phyloP scores from a whole-genome alignment of 92 coral and sea anemone genomes.

The Metridium senile region DNA sequence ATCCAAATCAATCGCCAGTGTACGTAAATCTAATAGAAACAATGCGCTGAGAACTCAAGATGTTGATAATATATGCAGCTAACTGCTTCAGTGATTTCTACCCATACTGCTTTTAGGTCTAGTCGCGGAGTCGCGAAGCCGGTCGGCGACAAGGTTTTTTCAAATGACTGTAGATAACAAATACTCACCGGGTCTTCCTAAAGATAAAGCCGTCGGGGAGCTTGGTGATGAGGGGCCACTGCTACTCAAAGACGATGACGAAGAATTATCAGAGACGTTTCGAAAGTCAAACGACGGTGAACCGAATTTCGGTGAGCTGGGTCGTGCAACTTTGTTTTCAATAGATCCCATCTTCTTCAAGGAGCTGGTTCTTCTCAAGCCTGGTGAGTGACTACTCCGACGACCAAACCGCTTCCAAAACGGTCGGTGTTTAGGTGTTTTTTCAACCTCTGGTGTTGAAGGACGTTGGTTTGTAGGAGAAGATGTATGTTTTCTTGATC shows the following conservation, averaged over 20 bases:
- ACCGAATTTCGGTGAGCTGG: constrained; percentile 74
- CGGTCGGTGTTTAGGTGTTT: constrained; percentile 69
- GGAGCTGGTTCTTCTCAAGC: constrained; percentile 74
- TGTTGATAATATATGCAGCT: too few species aligned
- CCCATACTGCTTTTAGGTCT: too few species aligned
- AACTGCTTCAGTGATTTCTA: too few species aligned
- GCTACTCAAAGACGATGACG: constrained; percentile 77
- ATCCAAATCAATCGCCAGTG: too few species aligned
- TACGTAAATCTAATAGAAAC: too few species aligned
- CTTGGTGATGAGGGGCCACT: constrained; percentile 96
- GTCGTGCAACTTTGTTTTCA: constrained; percentile 66
- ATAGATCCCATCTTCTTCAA: constrained; percentile 79
- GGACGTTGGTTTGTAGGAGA: constrained; percentile 63
- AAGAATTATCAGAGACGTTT: constrained; percentile 81
- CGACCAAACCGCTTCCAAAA: constrained; percentile 86
- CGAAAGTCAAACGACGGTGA: constrained; percentile 89
- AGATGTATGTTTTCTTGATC: constrained; percentile 58
- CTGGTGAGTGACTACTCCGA: constrained; percentile 65
- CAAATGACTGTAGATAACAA: too few species aligned
- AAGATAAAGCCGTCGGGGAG: constrained; percentile 72
- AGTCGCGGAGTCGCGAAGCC: too few species aligned
- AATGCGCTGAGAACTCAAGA: too few species aligned
- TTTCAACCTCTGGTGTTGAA: constrained; percentile 63
- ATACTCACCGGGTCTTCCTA: constrained; percentile 87
- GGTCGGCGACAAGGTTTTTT: too few species aligned